Conservation (phyloP, 2,888 invertebrate genomes). For the Andrena praecox region DNA sequence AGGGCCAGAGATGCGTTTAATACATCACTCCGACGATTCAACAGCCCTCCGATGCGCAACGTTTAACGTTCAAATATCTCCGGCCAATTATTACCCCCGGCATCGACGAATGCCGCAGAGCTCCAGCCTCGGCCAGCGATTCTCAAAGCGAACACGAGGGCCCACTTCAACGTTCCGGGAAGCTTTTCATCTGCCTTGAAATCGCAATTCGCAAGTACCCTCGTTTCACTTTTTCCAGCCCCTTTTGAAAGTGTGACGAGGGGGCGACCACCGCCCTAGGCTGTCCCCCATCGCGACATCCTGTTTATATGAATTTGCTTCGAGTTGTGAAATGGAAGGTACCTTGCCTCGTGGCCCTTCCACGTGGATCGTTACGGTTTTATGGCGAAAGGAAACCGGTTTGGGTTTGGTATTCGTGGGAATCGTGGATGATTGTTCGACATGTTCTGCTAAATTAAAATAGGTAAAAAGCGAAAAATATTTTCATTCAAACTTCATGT, state of each 20-base stretch:
- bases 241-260: constrained; percentile 35
- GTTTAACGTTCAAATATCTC: constrained; percentile 63
- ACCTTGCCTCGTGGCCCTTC: not conserved
- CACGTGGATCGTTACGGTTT: not conserved
- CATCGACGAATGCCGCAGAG: constrained; percentile 37
- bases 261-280: not conserved
- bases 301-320: constrained; percentile 4
- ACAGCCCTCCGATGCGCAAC: constrained; percentile 32
- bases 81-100: constrained; percentile 57
- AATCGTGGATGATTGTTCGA: no score
- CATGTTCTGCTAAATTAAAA: no score
- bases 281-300: not conserved
- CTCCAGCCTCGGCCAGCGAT: constrained; percentile 51
- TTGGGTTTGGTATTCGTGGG: no score
- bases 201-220: constrained; percentile 54
- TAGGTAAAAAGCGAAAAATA: no score
- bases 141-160: constrained; percentile 51
- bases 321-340: not conserved
- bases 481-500: no score
- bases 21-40: constrained; percentile 9
- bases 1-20: constrained; percentile 8
- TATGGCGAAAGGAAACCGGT: not conserved
- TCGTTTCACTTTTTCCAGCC: constrained; percentile 48
- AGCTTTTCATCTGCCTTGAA: constrained; percentile 42
- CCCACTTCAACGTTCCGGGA: constrained; percentile 30